phyloP scores from a whole-genome alignment of 2,113 vertebrate species.

The Marcusenius ussheri region DNA sequence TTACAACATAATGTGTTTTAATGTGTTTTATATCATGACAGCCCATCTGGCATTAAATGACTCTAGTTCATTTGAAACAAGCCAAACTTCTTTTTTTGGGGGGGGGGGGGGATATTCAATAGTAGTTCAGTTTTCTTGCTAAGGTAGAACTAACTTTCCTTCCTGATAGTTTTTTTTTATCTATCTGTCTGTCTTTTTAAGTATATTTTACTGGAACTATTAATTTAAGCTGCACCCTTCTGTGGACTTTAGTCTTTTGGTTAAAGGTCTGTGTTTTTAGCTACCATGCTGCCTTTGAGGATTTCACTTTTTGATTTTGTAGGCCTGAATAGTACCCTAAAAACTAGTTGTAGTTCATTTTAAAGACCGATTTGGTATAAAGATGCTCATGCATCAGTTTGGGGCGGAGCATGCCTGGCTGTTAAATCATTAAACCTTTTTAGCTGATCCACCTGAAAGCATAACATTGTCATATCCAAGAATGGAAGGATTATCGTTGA shows the following conservation, averaged over 20 bases:
- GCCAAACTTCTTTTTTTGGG: neutral
- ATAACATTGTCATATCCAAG: neutral
- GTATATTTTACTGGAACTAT: neutral
- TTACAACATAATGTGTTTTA: neutral
- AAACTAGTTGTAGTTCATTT: neutral
- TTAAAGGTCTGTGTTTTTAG: neutral
- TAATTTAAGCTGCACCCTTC: neutral
- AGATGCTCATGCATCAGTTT: neutral
- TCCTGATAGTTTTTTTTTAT: neutral
- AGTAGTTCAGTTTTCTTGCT: neutral
- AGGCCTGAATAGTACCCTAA: neutral
- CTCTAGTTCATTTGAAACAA: neutral
- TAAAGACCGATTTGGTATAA: neutral
- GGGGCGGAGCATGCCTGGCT: neutral
- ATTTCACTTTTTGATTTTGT: neutral
- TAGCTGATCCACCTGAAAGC: neutral
- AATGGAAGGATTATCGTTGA: neutral
- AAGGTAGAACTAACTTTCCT: neutral
- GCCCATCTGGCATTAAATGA: neutral
- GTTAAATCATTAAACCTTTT: neutral
- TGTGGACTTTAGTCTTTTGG: neutral
- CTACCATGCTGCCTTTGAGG: neutral
- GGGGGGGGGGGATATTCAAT: neutral
- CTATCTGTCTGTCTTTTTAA: neutral
- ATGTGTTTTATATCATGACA: neutral